Evolutionary conservation across 2,113 vertebrate species (phyloP).

Genomic region (Progne subis): DNA sequence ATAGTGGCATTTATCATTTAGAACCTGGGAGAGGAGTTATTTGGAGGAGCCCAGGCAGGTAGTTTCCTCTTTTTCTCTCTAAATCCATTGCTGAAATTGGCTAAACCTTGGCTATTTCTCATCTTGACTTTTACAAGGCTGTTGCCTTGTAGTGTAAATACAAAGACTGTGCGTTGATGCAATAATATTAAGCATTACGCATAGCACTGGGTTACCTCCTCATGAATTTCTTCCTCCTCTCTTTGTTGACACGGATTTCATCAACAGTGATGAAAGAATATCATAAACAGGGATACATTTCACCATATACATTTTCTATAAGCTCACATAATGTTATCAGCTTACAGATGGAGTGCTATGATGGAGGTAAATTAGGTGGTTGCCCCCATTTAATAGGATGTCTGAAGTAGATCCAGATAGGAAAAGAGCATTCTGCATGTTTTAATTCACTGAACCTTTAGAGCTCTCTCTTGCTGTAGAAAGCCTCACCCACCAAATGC

Average conservation of each 20-base stretch:
- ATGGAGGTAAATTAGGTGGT: not conserved
- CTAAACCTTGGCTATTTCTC: slow-evolving; percentile 37
- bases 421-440: not conserved
- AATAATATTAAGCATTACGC: not conserved
- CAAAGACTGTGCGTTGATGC: not conserved
- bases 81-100: slow-evolving; percentile 26
- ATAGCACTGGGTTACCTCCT: not conserved
- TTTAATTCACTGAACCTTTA: not conserved
- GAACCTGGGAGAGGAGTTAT: not conserved
- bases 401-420: not conserved
- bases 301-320: not conserved
- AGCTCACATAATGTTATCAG: not conserved
- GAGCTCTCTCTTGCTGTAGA: not conserved
- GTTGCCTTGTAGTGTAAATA: not conserved
- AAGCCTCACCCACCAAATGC: not conserved
- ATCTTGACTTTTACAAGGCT: slow-evolving; percentile 2
- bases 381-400: not conserved
- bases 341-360: not conserved
- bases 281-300: not conserved
- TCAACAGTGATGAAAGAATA: not conserved
- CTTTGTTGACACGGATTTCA: not conserved
- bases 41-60: not conserved
- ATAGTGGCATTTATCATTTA: slow-evolving; percentile 34
- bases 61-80: not conserved
- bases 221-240: not conserved